Percentiles rank a stretch among this genome's conserved stretches.
Conservation (phyloP, 2,113 vertebrate species). For the Pelusios castaneus region DNA sequence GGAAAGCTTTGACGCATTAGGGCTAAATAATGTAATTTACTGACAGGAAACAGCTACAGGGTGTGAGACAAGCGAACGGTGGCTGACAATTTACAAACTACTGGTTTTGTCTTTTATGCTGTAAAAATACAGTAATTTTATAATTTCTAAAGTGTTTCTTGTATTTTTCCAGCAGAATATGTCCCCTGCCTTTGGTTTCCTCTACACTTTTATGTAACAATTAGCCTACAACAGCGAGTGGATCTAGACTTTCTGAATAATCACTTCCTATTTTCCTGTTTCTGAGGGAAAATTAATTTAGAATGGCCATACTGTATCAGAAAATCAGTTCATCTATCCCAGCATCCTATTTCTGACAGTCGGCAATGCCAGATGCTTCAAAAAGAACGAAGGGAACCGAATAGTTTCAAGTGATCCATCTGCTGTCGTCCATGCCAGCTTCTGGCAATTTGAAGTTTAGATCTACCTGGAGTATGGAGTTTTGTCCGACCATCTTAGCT, state of each 20-base stretch:
- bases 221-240: background rate
- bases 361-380: no score
- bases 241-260: background rate
- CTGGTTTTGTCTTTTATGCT: no score
- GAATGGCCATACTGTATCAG: background rate
- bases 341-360: no score
- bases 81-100: no score
- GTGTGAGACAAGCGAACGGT: background rate
- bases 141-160: constrained; percentile 32
- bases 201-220: background rate
- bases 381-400: no score
- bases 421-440: no score
- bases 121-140: background rate
- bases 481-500: no score
- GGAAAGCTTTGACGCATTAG: background rate
- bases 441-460: no score
- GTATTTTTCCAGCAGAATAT: constrained; percentile 18
- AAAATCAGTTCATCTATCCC: no score
- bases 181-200: background rate
- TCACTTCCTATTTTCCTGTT: background rate
- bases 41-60: background rate
- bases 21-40: background rate
- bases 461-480: no score
- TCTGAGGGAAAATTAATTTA: background rate
- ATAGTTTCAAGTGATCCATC: no score